Conservation (phyloP, 2,113 vertebrate genomes). For the Rhadina sibilatrix region DNA sequence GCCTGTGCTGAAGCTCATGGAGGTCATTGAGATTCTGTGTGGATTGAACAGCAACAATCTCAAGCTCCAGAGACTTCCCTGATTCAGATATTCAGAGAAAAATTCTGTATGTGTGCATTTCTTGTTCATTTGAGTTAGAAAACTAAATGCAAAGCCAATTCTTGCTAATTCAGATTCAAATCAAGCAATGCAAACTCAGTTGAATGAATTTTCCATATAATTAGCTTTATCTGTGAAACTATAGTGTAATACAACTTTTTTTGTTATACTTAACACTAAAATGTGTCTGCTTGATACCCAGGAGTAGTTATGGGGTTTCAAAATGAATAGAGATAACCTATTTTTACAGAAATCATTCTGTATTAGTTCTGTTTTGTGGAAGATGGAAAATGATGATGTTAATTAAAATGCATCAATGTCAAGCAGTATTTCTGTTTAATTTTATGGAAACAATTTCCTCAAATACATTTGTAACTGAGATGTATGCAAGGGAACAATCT, state of each 20-base stretch:
- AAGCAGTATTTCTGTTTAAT: background rate
- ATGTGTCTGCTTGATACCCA: background rate
- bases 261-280: background rate
- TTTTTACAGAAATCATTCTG: background rate
- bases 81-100: background rate
- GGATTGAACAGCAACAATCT: background rate
- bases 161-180: background rate
- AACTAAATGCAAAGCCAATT: background rate
- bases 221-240: background rate
- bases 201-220: slow-evolving; percentile 13
- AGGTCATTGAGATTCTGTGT: background rate
- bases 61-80: background rate
- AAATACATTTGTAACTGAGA: background rate
- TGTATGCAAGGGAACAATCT: background rate
- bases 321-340: background rate
- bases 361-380: background rate
- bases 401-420: background rate
- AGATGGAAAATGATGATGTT: background rate
- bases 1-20: background rate
- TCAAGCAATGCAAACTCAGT: background rate
- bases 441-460: background rate
- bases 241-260: background rate
- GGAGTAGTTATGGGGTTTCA: background rate
- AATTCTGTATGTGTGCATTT: background rate
- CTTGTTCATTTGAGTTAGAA: background rate